Conservation (phyloP, 2,888 invertebrate genomes). For the Rotaria sp. region DNA sequence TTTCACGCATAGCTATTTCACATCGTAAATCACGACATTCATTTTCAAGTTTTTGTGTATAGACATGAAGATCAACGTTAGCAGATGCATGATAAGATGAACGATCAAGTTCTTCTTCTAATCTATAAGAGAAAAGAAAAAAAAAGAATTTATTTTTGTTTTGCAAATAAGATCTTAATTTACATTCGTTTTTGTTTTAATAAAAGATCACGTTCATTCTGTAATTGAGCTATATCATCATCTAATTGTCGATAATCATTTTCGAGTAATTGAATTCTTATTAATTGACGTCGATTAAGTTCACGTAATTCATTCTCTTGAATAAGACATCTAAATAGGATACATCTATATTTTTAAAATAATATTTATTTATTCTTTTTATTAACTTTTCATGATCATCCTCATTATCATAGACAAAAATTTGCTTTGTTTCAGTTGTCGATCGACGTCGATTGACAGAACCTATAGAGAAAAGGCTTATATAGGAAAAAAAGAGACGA, state of each 20-base stretch:
- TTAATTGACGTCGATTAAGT: background rate
- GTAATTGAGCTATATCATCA: background rate
- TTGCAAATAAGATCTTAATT: background rate
- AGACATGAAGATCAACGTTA: background rate
- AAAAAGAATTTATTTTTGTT: background rate
- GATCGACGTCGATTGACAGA: background rate
- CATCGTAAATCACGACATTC: background rate
- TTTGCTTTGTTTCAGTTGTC: background rate
- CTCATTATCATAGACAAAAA: background rate
- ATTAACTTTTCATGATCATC: background rate
- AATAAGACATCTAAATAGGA: background rate
- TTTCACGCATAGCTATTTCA: background rate
- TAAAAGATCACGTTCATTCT: background rate
- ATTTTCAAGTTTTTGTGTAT: background rate
- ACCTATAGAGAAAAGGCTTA: background rate
- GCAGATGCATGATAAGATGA: background rate
- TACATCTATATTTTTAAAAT: background rate
- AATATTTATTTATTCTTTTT: background rate
- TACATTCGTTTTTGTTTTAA: conserved; percentile 4
- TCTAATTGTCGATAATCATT: background rate
- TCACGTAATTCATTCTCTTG: conserved; percentile 6
- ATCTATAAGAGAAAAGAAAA: background rate
- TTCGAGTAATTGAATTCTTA: background rate
- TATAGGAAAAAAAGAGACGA: background rate
- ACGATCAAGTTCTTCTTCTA: conserved; percentile 1